phyloP scores from a whole-genome alignment of 1,140 invertebrate species.

The Heliconius melpomene region DNA sequence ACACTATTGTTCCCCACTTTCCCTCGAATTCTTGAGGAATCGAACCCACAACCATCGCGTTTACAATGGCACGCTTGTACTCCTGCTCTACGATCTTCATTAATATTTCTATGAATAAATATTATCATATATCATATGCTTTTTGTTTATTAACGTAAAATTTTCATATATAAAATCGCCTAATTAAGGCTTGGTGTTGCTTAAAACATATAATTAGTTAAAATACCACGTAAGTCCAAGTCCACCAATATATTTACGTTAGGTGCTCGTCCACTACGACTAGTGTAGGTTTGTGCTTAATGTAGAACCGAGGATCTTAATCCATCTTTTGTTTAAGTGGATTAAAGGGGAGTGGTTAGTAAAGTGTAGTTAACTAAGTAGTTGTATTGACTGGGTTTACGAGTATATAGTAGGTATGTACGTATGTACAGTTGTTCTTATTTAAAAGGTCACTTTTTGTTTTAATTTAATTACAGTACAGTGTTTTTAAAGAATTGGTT shows the following conservation, averaged over 20 bases:
- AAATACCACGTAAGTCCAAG: background rate
- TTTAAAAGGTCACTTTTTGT: background rate
- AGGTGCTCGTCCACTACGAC: background rate
- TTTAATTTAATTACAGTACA: background rate
- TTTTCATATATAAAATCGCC: no score
- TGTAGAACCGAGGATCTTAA: conserved; percentile 12
- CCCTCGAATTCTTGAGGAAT: no score
- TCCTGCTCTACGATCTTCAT: no score
- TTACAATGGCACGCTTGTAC: no score
- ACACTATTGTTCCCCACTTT: no score
- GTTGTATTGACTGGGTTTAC: background rate
- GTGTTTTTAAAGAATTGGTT: no score
- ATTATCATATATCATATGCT: no score
- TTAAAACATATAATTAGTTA: background rate
- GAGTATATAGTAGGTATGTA: background rate
- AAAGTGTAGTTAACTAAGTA: conserved; percentile 14
- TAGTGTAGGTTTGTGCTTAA: conserved; percentile 13
- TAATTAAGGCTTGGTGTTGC: background rate
- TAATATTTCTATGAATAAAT: no score
- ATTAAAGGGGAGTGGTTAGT: conserved; percentile 12
- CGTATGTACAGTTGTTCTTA: background rate
- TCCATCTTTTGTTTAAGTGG: conserved; percentile 21
- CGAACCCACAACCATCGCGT: no score
- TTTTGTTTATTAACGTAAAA: no score
- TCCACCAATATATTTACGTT: background rate